Conservation (phyloP, 2,797 vertebrate species). For the Austrolebias charrua region DNA sequence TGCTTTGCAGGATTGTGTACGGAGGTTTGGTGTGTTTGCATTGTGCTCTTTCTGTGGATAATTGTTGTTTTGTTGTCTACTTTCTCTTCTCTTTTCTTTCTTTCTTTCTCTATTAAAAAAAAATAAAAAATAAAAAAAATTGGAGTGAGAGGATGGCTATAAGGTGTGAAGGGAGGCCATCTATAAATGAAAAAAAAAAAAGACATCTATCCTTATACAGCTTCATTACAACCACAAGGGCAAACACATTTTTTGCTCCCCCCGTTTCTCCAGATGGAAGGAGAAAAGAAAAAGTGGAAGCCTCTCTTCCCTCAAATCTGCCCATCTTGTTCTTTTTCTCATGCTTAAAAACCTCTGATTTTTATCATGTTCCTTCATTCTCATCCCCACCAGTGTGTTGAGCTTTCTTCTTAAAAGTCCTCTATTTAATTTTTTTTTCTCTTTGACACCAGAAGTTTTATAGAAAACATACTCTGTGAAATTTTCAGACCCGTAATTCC, state of each 20-base stretch:
- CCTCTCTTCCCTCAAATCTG: slow-evolving; percentile 43
- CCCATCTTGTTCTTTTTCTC: slow-evolving; percentile 43
- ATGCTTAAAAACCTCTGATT: slow-evolving; percentile 61
- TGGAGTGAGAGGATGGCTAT: too few relatives aligned
- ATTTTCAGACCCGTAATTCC: background rate
- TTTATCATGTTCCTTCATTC: slow-evolving; percentile 61
- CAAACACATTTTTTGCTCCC: slow-evolving; percentile 73
- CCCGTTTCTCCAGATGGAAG: slow-evolving; percentile 63
- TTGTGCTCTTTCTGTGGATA: too few relatives aligned
- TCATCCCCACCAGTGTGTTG: slow-evolving; percentile 50
- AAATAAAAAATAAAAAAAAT: too few relatives aligned
- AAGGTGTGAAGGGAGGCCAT: too few relatives aligned
- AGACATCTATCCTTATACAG: slow-evolving; percentile 74
- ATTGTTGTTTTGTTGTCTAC: too few relatives aligned
- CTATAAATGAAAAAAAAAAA: too few relatives aligned
- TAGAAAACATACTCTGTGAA: background rate
- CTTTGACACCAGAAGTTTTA: slow-evolving; percentile 42
- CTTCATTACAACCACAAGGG: slow-evolving; percentile 79
- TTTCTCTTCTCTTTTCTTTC: too few relatives aligned
- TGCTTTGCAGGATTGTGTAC: too few relatives aligned
- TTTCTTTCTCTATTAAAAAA: too few relatives aligned
- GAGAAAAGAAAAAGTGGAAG: slow-evolving; percentile 53
- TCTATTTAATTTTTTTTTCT: slow-evolving; percentile 39
- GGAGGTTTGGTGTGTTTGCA: too few relatives aligned
- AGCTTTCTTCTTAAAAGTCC: slow-evolving; percentile 33